Percentiles rank a stretch among this genome's conserved stretches.
These are phyloP conservation scores for Tetraneura akinire DNA, from an alignment of 1,140 invertebrate species.

Conservation along the genomic window DNA sequence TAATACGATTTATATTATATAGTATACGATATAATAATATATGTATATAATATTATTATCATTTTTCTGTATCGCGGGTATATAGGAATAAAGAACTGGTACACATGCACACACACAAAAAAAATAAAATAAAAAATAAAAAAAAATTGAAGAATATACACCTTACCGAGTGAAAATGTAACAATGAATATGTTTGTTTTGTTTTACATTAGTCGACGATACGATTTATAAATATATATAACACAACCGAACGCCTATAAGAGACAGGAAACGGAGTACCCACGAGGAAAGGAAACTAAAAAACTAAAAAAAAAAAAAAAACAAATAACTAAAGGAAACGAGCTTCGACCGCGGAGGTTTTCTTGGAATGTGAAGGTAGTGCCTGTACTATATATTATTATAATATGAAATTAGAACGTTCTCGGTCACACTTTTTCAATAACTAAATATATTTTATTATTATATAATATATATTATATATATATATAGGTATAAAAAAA, in stretches of 20 bases:
- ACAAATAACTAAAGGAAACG: slow-evolving; percentile 33
- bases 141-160: no score
- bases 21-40: no score
- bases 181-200: slow-evolving; percentile 51
- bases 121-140: no score
- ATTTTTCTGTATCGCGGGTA: slow-evolving; percentile 44
- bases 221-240: no score
- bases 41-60: no score
- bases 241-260: background rate
- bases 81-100: no score
- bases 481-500: no score
- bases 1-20: no score
- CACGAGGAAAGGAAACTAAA: no score
- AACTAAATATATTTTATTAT: slow-evolving; percentile 39
- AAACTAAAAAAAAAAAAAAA: no score
- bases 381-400: no score
- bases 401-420: slow-evolving; percentile 17
- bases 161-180: slow-evolving; percentile 1
- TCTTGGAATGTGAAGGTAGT: slow-evolving; percentile 47
- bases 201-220: slow-evolving; percentile 34
- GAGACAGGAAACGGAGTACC: slow-evolving; percentile 37
- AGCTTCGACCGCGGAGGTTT: slow-evolving; percentile 32
- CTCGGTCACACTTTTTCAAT: slow-evolving; percentile 46
- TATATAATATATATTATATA: no score
- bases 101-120: slow-evolving; percentile 21